Base-by-base conservation (phyloP, 2,113 vertebrate genomes). In the Nothocercus julius region DNA sequence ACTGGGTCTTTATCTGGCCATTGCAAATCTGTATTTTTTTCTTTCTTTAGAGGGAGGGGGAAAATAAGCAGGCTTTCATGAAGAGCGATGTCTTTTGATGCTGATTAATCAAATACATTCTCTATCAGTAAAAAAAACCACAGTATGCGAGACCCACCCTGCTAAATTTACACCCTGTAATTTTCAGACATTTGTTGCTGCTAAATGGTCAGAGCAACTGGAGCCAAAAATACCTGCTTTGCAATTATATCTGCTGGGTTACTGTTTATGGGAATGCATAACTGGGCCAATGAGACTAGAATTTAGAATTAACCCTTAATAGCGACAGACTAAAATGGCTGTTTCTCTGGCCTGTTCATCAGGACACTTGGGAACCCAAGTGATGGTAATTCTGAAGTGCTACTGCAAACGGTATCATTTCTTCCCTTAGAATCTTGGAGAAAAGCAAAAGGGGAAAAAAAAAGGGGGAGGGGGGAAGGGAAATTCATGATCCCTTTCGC, bases 131-230 rank as follows among this genome's bases (percentile, higher is more conserved):
- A 92, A 87, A 95, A 93, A 93, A 56, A n/a, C n/a, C 84, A 28
- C n/a, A 3, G 88, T 87, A 66, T 91, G 77, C 73, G 83, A 82
- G 95, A 96, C 83, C 94, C 86, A 87, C 92, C 90, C 36, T 66
- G 79, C 93, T 98, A 97, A 97, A 97, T 95, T 97, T 97, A 96
- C 92, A 97, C 94, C 89, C 87, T 95, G 92, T 95, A 97, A 96
- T 98, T 98, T 98, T 95, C 90, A 85, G 89, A 83, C 45, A 11
- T 96, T 90, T 73, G 49, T 86, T 96, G 95, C 80, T 5, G 17
- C 85, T 45, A 45, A 84, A 95, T 76, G 44, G 81, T 77, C 69
- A 45, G 93, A 90, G 90, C 58, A 75, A 87, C 82, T 85, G 49
- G 59, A 96, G 91, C 87, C 87, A 80, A 88, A 93, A 61, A 90